phyloP scores from a whole-genome alignment of 1,140 invertebrate genomes.

The Yoshiicerus persimilis region DNA sequence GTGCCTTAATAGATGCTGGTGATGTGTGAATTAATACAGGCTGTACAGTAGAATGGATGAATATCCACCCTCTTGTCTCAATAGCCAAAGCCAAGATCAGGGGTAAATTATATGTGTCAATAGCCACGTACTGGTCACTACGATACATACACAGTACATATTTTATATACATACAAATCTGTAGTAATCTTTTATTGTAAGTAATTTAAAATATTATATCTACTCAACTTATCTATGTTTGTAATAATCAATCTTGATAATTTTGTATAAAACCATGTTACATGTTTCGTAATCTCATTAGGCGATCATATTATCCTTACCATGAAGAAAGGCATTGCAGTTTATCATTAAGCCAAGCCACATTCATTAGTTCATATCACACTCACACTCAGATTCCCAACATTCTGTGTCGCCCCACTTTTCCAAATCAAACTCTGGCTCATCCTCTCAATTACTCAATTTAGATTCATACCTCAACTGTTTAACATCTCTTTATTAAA shows the following conservation, averaged over 20 bases:
- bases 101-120: constrained; percentile 22
- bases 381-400: no score
- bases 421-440: background rate
- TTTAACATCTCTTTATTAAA: no score
- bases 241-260: background rate
- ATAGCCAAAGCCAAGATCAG: constrained; percentile 18
- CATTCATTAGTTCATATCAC: background rate
- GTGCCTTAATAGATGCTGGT: background rate
- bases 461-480: no score
- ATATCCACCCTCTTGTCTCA: background rate
- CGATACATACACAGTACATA: background rate
- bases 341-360: background rate
- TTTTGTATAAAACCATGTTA: background rate
- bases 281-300: constrained; percentile 1
- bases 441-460: background rate
- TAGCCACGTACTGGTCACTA: constrained; percentile 6
- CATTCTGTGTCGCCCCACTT: background rate
- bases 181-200: background rate
- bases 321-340: background rate
- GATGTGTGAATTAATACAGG: background rate
- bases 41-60: background rate
- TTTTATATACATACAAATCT: background rate
- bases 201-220: constrained; percentile 1
- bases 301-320: background rate
- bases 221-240: background rate